Evolutionary conservation across 2,113 vertebrate genomes (phyloP).

Genomic region (Daphoenositta chrysoptera): DNA sequence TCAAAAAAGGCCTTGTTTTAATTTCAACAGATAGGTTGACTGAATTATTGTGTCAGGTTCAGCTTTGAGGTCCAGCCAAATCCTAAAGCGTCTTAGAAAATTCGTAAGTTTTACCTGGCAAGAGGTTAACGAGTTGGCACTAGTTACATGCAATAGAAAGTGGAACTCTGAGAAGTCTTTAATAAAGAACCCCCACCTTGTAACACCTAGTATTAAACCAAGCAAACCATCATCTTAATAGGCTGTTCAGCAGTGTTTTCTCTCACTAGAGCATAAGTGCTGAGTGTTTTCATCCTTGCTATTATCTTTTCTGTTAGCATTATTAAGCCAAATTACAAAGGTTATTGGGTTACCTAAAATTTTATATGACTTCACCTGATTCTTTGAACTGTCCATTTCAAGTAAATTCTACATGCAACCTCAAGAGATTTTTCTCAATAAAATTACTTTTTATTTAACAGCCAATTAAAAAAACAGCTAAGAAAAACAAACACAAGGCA

Average conservation of each 20-base stretch:
- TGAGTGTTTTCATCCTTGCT: background rate
- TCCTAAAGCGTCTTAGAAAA: background rate
- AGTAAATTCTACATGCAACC: background rate
- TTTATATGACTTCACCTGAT: conserved; percentile 28
- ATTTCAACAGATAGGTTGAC: background rate
- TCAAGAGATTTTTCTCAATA: conserved; percentile 23
- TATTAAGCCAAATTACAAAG: conserved; percentile 32
- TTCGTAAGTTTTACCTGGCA: background rate
- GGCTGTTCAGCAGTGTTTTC: background rate
- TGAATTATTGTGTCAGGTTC: background rate
- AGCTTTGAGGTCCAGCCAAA: background rate
- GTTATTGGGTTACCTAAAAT: conserved; percentile 10
- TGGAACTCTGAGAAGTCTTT: background rate
- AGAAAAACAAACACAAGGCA: background rate
- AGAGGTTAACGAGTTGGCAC: background rate
- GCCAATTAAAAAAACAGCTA: background rate
- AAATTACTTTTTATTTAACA: conserved; percentile 40
- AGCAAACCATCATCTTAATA: background rate
- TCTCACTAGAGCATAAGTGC: background rate
- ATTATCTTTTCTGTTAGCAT: conserved; percentile 20
- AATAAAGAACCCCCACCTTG: background rate
- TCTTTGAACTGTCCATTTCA: conserved; percentile 24
- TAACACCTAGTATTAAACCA: background rate
- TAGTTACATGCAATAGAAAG: background rate
- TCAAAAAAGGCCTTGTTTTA: background rate